Evolutionary conservation across 1,140 invertebrate genomes (phyloP), one percentile per base, ranked within the genome.

Genomic region (Sminthurinus signatus): DNA sequence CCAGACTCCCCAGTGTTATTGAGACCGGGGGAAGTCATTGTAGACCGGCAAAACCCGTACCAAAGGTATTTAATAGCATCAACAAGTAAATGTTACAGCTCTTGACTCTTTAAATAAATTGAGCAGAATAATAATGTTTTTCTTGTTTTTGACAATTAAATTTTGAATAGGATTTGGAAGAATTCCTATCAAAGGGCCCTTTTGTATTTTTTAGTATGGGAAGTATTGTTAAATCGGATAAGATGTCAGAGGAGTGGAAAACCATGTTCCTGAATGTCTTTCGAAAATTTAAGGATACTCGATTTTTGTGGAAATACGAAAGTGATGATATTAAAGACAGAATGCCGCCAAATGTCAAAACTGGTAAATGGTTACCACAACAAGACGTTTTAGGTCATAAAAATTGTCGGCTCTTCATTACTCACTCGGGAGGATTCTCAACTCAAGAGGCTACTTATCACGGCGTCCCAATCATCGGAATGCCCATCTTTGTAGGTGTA

Each of bases 221-320:
- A 23, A 85, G 42, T 0, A 29, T 62, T 14, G 21, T 64, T 1
- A 64, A 62, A 32, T 52, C 42, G 10, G 46, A 52, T 27, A 43
- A 50, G 4, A 51, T 70, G 25, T 68, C 68, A 15, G 59, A 64
- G 1, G 31, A 31, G 4, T 19, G 17, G 1, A 1, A 52, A 21
- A 68, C 55, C 48, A 60, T 68, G 62, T 65, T 65, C 44, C 42
- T 68, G 1, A 48, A 55, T 14, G 62, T 56, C 1, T 68, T 65
- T 31, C 44, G 62, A 4, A 65, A 51, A 43, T 68, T 87, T 1
- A 81, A 82, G 31, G n/a, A n/a, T n/a, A 81, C 85, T 59, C 78
- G 79, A 65, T 82, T 87, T 36, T 77, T 88, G 50, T 87, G 85
- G 85, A 87, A 86, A 77, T 88, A 84, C 84, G 85, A 87, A 72